Percentiles rank a stretch among this genome's conserved stretches.
These are phyloP conservation scores for Connochaetes taurinus DNA, from an alignment of 2,113 vertebrate species.

Conservation along the genomic window DNA sequence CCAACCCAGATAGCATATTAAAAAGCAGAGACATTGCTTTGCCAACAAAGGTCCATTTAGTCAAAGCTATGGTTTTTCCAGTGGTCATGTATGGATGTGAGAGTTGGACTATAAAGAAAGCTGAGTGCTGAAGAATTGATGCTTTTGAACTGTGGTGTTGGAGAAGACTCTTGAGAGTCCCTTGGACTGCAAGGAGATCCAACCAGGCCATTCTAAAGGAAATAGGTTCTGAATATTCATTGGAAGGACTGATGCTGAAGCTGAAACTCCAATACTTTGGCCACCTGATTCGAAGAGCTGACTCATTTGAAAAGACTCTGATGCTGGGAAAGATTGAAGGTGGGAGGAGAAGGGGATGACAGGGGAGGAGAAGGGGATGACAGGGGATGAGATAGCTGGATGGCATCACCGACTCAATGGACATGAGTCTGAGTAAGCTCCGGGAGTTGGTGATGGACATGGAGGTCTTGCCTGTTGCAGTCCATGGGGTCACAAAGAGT, in stretches of 20 bases:
- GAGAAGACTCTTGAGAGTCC: not conserved
- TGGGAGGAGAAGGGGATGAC: rapidly evolving
- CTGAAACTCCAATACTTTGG: not conserved
- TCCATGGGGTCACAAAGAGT: not conserved
- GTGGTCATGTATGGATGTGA: not conserved
- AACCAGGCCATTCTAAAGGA: not conserved
- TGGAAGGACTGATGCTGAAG: not conserved
- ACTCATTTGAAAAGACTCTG: not conserved
- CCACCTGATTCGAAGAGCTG: rapidly evolving
- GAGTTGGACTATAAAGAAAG: not conserved
- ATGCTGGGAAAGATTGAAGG: not conserved
- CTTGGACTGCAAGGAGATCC: not conserved
- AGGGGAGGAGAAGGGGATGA: not conserved
- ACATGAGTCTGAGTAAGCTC: not conserved
- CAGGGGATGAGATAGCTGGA: not conserved
- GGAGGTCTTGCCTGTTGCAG: not conserved
- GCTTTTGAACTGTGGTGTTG: not conserved
- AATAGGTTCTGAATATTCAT: not conserved
- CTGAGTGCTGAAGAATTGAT: not conserved
- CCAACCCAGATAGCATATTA: not conserved
- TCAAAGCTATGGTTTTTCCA: not conserved
- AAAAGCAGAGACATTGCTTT: not conserved
- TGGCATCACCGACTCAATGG: rapidly evolving
- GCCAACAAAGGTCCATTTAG: not conserved
- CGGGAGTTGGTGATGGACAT: not conserved